Conservation (phyloP, 2,888 invertebrate species). For the Penaeus monodon region DNA sequence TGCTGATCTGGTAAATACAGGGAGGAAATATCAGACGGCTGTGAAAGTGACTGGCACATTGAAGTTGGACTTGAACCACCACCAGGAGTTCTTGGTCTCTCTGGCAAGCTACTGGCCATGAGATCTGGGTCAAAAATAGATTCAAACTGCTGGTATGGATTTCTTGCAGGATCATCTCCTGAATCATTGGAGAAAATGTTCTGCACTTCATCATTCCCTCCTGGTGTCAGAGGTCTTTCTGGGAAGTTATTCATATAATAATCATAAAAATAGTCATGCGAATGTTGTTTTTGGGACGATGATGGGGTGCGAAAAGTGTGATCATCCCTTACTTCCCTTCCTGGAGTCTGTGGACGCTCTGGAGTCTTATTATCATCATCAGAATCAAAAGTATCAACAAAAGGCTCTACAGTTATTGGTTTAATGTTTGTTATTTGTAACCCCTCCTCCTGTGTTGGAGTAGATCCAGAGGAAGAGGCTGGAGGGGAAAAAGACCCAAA, state of each 20-base stretch:
- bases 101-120: constrained; percentile 34
- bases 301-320: constrained; percentile 26
- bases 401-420: background rate
- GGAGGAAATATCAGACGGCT: too few species aligned
- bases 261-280: constrained; percentile 12
- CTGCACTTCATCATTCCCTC: constrained; percentile 38
- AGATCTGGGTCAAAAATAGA: constrained; percentile 56
- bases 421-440: too few species aligned
- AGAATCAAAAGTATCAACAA: constrained; percentile 28
- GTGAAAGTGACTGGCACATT: too few species aligned
- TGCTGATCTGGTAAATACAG: too few species aligned
- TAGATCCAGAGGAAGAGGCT: background rate
- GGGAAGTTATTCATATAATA: constrained; percentile 29
- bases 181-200: constrained; percentile 34
- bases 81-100: constrained; percentile 58
- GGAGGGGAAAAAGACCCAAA: constrained; percentile 60
- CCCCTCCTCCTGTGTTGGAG: too few species aligned
- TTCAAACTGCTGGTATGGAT: constrained; percentile 38
- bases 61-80: constrained; percentile 16
- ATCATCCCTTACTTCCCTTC: constrained; percentile 29
- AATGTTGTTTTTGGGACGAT: constrained; percentile 8
- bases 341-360: constrained; percentile 54
- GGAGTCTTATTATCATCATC: constrained; percentile 34
- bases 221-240: constrained; percentile 54
- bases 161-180: background rate